These are phyloP conservation scores for Drosophila sucinea DNA, from an alignment of 1,140 invertebrate genomes.

Conservation along the genomic window DNA sequence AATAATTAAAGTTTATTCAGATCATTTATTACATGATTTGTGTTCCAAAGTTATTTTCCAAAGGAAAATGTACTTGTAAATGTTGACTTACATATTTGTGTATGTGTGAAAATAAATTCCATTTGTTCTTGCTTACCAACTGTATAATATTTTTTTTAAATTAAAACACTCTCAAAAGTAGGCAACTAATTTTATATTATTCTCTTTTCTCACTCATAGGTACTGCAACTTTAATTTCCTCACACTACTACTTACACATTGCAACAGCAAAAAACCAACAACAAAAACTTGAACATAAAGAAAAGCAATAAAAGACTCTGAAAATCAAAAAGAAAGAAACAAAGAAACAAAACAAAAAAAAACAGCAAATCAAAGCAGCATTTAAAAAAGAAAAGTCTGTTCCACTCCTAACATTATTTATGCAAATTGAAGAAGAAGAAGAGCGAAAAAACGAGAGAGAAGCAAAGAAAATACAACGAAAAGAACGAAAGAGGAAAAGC, in stretches of 20 bases:
- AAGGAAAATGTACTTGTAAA: neutral
- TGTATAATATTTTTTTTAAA: neutral
- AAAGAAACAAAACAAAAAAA: conserved; percentile 29
- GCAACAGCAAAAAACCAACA: conserved; percentile 28
- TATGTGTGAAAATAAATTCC: neutral
- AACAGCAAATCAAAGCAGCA: conserved; percentile 24
- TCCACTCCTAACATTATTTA: conserved; percentile 18
- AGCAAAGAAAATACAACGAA: conserved; percentile 35
- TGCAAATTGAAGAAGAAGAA: conserved; percentile 20
- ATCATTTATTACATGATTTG: too few species aligned
- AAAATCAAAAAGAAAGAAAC: conserved; percentile 33
- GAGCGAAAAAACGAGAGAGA: neutral
- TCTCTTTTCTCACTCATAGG: conserved; percentile 51
- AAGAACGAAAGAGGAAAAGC: neutral
- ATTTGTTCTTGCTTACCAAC: neutral
- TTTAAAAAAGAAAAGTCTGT: conserved; percentile 18
- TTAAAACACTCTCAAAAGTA: conserved; percentile 25
- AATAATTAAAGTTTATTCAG: too few species aligned
- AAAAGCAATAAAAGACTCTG: conserved; percentile 64
- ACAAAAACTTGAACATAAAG: conserved; percentile 27
- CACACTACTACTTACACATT: conserved; percentile 30
- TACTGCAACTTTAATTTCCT: conserved; percentile 61
- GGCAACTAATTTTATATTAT: conserved; percentile 41
- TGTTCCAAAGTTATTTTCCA: too few species aligned
- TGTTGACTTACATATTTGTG: neutral